phyloP scores from a whole-genome alignment of 2,113 vertebrate species.

The Lepus americanus region DNA sequence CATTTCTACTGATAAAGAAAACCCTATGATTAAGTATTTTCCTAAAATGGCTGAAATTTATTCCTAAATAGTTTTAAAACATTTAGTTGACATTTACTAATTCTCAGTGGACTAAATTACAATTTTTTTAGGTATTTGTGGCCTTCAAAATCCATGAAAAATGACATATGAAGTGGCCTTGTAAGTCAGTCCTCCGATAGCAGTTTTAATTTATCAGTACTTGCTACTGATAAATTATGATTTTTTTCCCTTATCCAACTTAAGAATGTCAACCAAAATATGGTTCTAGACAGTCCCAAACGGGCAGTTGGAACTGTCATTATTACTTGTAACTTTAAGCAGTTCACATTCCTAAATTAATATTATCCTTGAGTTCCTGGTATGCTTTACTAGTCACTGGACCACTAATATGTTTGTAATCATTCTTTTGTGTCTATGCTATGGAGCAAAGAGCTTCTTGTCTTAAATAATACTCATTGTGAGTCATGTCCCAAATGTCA shows the following conservation, averaged over 20 bases:
- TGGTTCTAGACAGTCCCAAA: constrained; percentile 28
- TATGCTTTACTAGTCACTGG: constrained; percentile 19
- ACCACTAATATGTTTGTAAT: constrained; percentile 44
- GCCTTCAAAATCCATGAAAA: constrained; percentile 47
- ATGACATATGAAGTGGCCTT: not conserved
- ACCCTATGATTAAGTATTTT: constrained; percentile 33
- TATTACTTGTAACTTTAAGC: constrained; percentile 40
- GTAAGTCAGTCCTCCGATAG: constrained; percentile 46
- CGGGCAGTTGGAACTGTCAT: not conserved
- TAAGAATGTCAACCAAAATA: constrained; percentile 52
- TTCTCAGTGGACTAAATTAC: constrained; percentile 38
- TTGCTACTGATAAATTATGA: not conserved
- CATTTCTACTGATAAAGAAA: constrained; percentile 60
- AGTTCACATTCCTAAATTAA: constrained; percentile 44
- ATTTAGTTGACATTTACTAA: constrained; percentile 39
- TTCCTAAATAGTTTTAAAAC: constrained; percentile 58
- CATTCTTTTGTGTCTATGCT: constrained; percentile 14
- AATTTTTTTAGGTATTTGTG: constrained; percentile 31
- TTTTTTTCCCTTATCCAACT: not conserved
- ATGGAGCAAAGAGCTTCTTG: constrained; percentile 31
- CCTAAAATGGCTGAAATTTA: constrained; percentile 55
- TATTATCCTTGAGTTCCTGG: constrained; percentile 23
- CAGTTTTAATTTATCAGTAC: constrained; percentile 45
- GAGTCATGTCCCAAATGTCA: constrained; percentile 21
- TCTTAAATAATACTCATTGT: not conserved